These are phyloP conservation scores for Zaprionus ghesquierei DNA, from an alignment of 1,140 invertebrate genomes.

Conservation along the genomic window DNA sequence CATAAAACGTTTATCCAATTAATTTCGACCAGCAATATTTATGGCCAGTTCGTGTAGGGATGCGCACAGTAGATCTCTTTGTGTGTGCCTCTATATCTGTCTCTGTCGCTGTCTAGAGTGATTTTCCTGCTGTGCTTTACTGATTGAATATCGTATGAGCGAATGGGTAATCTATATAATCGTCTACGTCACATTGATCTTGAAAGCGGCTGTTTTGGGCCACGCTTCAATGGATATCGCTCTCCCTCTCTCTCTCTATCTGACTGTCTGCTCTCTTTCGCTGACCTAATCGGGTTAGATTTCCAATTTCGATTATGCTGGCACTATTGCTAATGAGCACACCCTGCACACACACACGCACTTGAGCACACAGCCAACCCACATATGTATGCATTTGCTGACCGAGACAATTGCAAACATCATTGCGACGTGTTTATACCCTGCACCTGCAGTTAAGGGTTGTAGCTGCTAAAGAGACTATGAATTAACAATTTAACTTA, in stretches of 20 bases:
- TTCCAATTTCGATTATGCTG: slow-evolving; percentile 70
- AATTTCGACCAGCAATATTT: slow-evolving; percentile 68
- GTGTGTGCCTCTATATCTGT: neutral
- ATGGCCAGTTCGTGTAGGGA: slow-evolving; percentile 62
- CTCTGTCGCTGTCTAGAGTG: neutral
- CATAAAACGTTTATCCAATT: slow-evolving; percentile 80
- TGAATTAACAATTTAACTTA: neutral
- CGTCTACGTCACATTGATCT: slow-evolving; percentile 50
- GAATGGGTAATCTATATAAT: neutral
- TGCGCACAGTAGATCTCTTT: slow-evolving; percentile 15
- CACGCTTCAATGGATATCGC: slow-evolving; percentile 52
- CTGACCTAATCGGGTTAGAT: slow-evolving; percentile 70
- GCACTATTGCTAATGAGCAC: slow-evolving; percentile 67
- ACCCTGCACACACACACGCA: slow-evolving; percentile 9
- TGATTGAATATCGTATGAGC: neutral
- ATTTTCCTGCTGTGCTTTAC: neutral
- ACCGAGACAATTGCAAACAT: slow-evolving; percentile 26
- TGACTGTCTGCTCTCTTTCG: slow-evolving; percentile 3
- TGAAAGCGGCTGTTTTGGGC: slow-evolving; percentile 53
- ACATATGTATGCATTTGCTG: slow-evolving; percentile 21
- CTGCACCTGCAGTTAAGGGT: neutral
- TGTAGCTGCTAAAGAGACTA: neutral
- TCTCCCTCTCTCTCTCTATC: neutral
- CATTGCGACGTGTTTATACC: slow-evolving; percentile 35
- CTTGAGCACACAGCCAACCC: slow-evolving; percentile 4